Evolutionary conservation across 2,113 vertebrate species (phyloP).

Genomic region (Vicugna pacos): DNA sequence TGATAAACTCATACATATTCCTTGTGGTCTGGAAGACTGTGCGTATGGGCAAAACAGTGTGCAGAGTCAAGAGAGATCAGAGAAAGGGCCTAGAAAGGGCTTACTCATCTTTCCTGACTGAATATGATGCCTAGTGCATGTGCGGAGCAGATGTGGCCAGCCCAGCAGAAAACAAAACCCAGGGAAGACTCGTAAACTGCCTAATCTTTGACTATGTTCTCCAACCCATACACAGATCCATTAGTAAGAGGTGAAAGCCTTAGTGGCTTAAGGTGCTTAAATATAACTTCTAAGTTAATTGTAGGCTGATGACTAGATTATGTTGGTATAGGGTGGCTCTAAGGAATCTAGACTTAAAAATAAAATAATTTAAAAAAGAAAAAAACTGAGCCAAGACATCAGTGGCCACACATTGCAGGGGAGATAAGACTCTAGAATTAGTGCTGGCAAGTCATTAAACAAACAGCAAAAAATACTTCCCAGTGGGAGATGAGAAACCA

Average conservation of each 20-base stretch:
- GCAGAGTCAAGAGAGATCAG: background rate
- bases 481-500: background rate
- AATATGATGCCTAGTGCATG: background rate
- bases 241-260: background rate
- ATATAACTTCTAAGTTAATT: background rate
- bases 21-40: background rate
- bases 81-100: background rate
- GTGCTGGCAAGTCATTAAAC: background rate
- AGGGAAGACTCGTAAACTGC: background rate
- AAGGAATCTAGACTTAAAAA: background rate
- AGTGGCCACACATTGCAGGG: background rate
- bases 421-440: background rate
- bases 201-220: background rate
- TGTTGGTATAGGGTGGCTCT: background rate
- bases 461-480: background rate
- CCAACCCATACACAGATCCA: background rate
- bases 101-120: background rate
- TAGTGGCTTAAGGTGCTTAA: background rate
- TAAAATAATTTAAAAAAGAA: background rate
- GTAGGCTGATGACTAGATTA: background rate
- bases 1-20: background rate
- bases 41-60: background rate
- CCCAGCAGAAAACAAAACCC: background rate
- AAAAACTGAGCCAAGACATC: background rate
- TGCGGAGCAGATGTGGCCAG: background rate